Base-by-base conservation (phyloP, 2,888 invertebrate species). In the Mythimna vitellina region DNA sequence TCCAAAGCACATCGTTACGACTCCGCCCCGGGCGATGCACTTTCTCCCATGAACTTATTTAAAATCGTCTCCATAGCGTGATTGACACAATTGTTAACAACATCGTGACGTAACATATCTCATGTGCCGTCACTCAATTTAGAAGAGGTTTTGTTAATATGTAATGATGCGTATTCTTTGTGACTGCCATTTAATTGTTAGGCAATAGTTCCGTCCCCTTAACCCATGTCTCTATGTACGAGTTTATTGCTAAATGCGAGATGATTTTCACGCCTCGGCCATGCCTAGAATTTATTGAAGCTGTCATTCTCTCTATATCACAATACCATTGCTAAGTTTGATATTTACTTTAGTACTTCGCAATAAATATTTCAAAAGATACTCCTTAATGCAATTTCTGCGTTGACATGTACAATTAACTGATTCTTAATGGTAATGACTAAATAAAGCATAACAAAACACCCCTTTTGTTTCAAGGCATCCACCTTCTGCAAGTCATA, bases 21-120 rank as follows among this genome's bases (percentile, higher is more conserved):
- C 62, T 46, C 25, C 81, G 92, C 94, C 92, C 78, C 87, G 84
- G 90, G 93, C 93, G 56, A 71, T 86, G 86, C 88, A 93, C 95
- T 96, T 95, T 96, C 96, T 94, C 95, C 92, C 91, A 87, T 94
- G 91, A 89, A 93, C 93, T 95, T 94, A 95, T 95, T 95, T 93
- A 93, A 95, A 95, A 94, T 88, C 94, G 95, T 95, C 96, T 95
- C 95, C 94, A 94, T 94, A 84, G 86, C 91, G 81, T 93, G 95
- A 94, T 95, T 93, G 95, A 95, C 93, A 79, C 80, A 57, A 95
- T 96, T 96, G 95, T 96, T 93, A 89, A 87, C 90, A 88, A 89
- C 82, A 80, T 87, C 82, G 46, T 96, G 94, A 94, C 91, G 91
- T 94, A 95, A 96, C 89, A 88, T 87, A 92, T 93, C 93, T 90